Percentiles rank a stretch among this genome's conserved stretches.
Conservation (phyloP, 2,888 invertebrate species). For the Macrosoma leucophasiata region DNA sequence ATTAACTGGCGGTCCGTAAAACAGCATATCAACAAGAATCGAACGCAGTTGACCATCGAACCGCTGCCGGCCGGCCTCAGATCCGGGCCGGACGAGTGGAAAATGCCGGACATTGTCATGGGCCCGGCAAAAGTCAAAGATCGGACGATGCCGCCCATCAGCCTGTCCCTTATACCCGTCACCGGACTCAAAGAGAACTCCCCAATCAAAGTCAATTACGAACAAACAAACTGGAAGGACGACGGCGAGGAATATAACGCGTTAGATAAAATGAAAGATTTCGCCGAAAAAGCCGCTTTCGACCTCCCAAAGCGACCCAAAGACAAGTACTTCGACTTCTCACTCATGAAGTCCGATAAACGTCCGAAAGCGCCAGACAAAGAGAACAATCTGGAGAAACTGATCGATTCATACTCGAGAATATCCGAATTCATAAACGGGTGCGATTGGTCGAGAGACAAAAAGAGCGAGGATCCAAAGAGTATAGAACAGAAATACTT, state of each 20-base stretch:
- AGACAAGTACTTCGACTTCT: constrained; percentile 49
- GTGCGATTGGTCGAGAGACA: constrained; percentile 66
- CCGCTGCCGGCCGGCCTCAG: constrained; percentile 50
- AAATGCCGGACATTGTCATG: constrained; percentile 55
- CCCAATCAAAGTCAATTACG: constrained; percentile 52
- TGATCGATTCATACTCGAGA: constrained; percentile 65
- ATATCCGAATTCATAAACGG: constrained; percentile 69
- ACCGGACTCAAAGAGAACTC: constrained; percentile 53
- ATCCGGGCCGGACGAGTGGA: constrained; percentile 48
- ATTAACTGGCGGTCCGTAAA: constrained; percentile 42
- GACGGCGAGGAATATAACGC: constrained; percentile 65
- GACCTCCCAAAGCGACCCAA: constrained; percentile 57
- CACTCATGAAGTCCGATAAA: constrained; percentile 42
- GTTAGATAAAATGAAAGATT: constrained; percentile 69
- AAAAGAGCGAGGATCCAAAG: constrained; percentile 48
- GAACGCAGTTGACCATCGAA: constrained; percentile 68
- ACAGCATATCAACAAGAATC: constrained; percentile 73
- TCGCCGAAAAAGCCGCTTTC: constrained; percentile 67
- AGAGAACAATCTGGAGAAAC: constrained; percentile 57
- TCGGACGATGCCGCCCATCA: constrained; percentile 64
- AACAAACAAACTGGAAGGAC: constrained; percentile 49
- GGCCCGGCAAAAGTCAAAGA: constrained; percentile 51
- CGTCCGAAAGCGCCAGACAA: constrained; percentile 42
- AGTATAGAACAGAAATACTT: constrained; percentile 62
- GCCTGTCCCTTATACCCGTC: constrained; percentile 65